phyloP scores from a whole-genome alignment of 2,888 invertebrate species.

The Metopia argyrocephala region DNA sequence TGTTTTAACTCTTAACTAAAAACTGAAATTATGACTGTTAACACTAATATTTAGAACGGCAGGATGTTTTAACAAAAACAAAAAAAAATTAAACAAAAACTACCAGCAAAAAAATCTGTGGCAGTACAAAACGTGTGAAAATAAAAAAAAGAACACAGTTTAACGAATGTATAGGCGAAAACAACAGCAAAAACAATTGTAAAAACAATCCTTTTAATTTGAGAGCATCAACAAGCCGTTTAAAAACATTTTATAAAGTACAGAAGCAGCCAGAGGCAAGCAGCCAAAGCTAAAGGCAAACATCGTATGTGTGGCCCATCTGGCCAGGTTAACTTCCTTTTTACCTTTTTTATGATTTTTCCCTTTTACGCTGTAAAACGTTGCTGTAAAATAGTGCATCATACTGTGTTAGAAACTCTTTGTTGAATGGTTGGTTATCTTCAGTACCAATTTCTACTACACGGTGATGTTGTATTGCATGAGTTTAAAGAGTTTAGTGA shows the following conservation, averaged over 20 bases:
- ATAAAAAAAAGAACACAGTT: conserved; percentile 45
- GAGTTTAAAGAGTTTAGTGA: conserved; percentile 8
- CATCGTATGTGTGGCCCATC: conserved; percentile 16
- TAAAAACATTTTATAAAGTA: conserved; percentile 42
- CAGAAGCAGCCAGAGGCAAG: conserved; percentile 11
- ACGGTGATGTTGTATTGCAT: too few species aligned
- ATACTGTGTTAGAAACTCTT: conserved; percentile 29
- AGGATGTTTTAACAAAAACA: conserved; percentile 39
- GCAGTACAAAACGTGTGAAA: conserved; percentile 38
- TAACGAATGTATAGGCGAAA: conserved; percentile 44
- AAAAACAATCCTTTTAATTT: conserved; percentile 66
- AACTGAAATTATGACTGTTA: conserved; percentile 57
- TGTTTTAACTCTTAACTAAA: conserved; percentile 1
- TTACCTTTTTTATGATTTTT: conserved; percentile 10
- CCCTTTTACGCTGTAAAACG: conserved; percentile 16
- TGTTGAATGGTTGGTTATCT: background rate
- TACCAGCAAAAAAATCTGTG: conserved; percentile 38
- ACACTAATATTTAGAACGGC: conserved; percentile 45
- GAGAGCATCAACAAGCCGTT: conserved; percentile 64
- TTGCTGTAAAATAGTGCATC: conserved; percentile 24
- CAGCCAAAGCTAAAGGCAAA: background rate
- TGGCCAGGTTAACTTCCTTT: conserved; percentile 29
- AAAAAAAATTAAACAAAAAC: background rate
- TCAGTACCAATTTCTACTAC: background rate
- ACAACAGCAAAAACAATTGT: conserved; percentile 37